Evolutionary conservation across 2,113 vertebrate species (phyloP), one percentile per base, ranked within the genome.

Genomic region (Carassius auratus): DNA sequence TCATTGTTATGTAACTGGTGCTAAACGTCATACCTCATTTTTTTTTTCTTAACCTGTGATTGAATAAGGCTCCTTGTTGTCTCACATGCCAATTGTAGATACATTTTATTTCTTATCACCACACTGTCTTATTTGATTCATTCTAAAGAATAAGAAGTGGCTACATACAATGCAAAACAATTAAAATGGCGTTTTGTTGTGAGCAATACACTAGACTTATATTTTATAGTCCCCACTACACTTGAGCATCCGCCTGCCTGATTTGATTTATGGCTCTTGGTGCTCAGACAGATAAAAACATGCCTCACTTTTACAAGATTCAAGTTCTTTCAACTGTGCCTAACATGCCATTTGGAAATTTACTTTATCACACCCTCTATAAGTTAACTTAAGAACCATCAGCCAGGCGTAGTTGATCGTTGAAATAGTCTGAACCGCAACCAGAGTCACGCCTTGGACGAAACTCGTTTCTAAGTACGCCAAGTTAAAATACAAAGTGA

Each of bases 241-340:
- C 36, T 64, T 8, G 5, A 52, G 10, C 62, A 52, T 68, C 42
- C 48, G 17, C 45, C 45, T 74, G 19, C 7, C 73, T 78, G 52
- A 45, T 83, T 68, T 78, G 76, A 85, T 62, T 38, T 23, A 71
- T 73, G 30, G 48, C 33, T n/a, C 2, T 36, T 30, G 36, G 69
- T 61, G 68, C 59, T 76, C 13, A 38, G 81, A 55, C 71, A 68
- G 59, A 82, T 81, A 69, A 23, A 59, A 77, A 88, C 59, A 75
- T 38, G 66, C 68, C 69, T 30, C 17, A 21, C 48, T 76, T 17
- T 61, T 42, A 26, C 62, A 66, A 62, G 30, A 62, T 64, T 57
- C 26, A 76, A 76, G 59, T 71, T 21, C 23, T 75, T 48, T 42
- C 12, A 68, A 64, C 45, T 62, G 14, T 36, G 15, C 48, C 59